Base-by-base conservation (phyloP, 2,888 invertebrate genomes). In the Notodonta dromedarius region DNA sequence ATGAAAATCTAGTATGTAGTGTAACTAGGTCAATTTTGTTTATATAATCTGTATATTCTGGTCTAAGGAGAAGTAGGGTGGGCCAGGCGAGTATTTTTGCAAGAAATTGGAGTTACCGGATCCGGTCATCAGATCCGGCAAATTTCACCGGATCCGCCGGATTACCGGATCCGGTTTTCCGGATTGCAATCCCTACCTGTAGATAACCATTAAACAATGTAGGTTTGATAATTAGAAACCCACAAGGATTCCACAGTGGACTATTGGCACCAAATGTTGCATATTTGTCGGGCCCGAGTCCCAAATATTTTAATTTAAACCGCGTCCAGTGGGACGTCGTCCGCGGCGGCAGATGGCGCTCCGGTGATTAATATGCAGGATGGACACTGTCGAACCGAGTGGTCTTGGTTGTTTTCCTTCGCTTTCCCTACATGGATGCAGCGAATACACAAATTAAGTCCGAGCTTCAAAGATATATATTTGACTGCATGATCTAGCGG, bases 351-450 rank as follows among this genome's bases (percentile, higher is more conserved):
- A 90, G 83, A 87, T 90, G 91, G 82, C 79, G 85, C 76, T 73
- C 70, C 79, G 67, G 84, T 91, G 90, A 92, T 91, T 92, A 92
- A 91, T 91, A 92, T 92, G 90, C 91, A 83, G 84, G 84, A 81
- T 83, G 84, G 87, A 86, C 85, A 83, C 78, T 80, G 84, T 72
- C 78, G 74, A 77, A 69, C 73, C 67, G 61, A 66, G 64, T 73
- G 69, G 68, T 81, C 80, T 76, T 76, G 74, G 71, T 83, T 79
- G 75, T 86, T 85, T 85, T 82, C 79, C 81, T 77, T 77, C 66
- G 60, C 67, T 70, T 65, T 66, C 65, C 76, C 66, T 71, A 66
- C 61, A 64, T 13, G 46, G 46, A n/a, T 13, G 46, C 46, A 5
- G 13, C 46, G n/a, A 46, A 46, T n/a, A 46, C 13, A n/a, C 46